These are phyloP conservation scores for Tretioscincus oriximinensis DNA, from an alignment of 2,113 vertebrate genomes.

Conservation along the genomic window DNA sequence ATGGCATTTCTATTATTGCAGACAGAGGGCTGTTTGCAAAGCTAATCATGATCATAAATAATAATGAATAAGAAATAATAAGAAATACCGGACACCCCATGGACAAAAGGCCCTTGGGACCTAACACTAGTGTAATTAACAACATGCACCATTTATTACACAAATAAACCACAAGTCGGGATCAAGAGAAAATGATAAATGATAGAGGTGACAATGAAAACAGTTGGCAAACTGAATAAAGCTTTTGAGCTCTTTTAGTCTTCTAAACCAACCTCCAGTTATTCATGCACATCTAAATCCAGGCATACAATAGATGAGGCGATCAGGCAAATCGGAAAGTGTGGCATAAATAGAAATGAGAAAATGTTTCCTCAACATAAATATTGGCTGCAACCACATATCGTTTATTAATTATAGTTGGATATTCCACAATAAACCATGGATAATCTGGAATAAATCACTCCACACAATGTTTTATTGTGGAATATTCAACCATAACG, in stretches of 20 bases:
- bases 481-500: too few species aligned
- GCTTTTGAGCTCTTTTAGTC: constrained; percentile 56
- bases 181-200: constrained; percentile 66
- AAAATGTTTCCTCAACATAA: background rate
- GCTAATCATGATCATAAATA: constrained; percentile 69
- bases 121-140: constrained; percentile 28
- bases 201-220: constrained; percentile 54
- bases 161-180: constrained; percentile 67
- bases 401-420: too few species aligned
- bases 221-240: constrained; percentile 32
- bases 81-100: constrained; percentile 51
- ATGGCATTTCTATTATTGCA: constrained; percentile 57
- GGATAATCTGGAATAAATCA: too few species aligned
- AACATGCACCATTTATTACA: constrained; percentile 59
- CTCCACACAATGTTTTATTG: too few species aligned
- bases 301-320: background rate
- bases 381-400: too few species aligned
- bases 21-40: constrained; percentile 63
- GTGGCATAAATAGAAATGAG: constrained; percentile 14
- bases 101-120: constrained; percentile 61
- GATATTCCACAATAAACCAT: too few species aligned
- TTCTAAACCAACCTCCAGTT: constrained; percentile 32
- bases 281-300: constrained; percentile 5
- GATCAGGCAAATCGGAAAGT: constrained; percentile 15
- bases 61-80: constrained; percentile 71